phyloP scores from a whole-genome alignment of 2,113 vertebrate species.

The Coturnix japonica region DNA sequence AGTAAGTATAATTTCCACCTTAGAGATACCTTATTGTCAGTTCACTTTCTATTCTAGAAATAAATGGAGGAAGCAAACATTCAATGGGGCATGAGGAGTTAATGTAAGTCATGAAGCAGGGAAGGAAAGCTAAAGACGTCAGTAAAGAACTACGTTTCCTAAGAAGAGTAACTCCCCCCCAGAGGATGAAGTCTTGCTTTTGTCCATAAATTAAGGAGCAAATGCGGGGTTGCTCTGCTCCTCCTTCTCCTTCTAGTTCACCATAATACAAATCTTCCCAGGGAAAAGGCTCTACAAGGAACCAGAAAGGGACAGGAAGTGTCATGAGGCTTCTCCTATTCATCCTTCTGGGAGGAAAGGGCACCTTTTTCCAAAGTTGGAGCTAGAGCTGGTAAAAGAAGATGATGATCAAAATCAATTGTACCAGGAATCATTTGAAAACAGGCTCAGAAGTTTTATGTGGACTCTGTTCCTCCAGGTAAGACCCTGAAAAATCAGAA shows the following conservation, averaged over 20 bases:
- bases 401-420: slow-evolving; percentile 65
- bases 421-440: slow-evolving; percentile 71
- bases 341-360: slow-evolving; percentile 72
- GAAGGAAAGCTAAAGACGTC: slow-evolving; percentile 6
- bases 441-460: slow-evolving; percentile 69
- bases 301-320: slow-evolving; percentile 73
- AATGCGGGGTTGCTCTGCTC: slow-evolving; percentile 58
- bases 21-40: background rate
- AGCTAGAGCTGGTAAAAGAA: slow-evolving; percentile 71
- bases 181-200: slow-evolving; percentile 61
- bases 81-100: slow-evolving; percentile 19
- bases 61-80: background rate
- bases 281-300: slow-evolving; percentile 75
- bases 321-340: slow-evolving; percentile 71
- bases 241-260: slow-evolving; percentile 72
- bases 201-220: slow-evolving; percentile 63
- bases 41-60: background rate
- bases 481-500: slow-evolving; percentile 59
- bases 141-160: background rate
- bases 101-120: background rate
- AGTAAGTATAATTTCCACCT: background rate
- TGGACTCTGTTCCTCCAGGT: slow-evolving; percentile 73
- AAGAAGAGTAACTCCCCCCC: slow-evolving; percentile 21
- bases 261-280: slow-evolving; percentile 75
- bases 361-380: slow-evolving; percentile 72